Conservation (phyloP, 1,140 invertebrate genomes). For the Acyrthosiphon pisum region DNA sequence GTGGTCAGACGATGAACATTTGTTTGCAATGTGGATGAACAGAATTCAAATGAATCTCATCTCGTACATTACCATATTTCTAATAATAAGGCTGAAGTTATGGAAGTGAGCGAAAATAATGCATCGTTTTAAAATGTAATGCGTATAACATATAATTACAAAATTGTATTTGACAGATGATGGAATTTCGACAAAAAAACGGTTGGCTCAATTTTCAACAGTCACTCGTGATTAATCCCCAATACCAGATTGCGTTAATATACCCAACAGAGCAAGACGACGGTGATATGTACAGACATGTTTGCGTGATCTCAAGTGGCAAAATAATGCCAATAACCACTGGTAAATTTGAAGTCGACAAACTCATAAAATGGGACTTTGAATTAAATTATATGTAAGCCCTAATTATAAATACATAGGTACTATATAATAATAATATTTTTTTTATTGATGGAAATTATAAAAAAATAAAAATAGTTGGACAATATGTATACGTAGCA, state of each 20-base stretch:
- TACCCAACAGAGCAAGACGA: not conserved
- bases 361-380: conserved; percentile 41
- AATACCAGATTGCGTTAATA: conserved; percentile 5
- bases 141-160: not conserved
- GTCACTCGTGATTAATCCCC: not conserved
- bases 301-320: not conserved
- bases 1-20: not conserved
- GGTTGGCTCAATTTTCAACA: conserved; percentile 32
- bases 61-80: conserved; percentile 14
- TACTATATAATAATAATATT: not conserved
- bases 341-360: not conserved
- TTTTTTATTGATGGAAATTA: too few species aligned
- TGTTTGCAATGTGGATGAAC: conserved; percentile 50
- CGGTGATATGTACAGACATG: not conserved
- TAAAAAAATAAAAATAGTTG: too few species aligned
- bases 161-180: not conserved
- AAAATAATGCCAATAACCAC: not conserved
- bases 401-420: not conserved
- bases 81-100: not conserved
- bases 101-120: not conserved
- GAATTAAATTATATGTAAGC: conserved; percentile 36
- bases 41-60: conserved; percentile 43
- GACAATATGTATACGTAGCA: too few species aligned
- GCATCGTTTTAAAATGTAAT: not conserved
- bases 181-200: conserved; percentile 27